Conservation (phyloP, 1,140 invertebrate species). For the Psilanteris sp. region DNA sequence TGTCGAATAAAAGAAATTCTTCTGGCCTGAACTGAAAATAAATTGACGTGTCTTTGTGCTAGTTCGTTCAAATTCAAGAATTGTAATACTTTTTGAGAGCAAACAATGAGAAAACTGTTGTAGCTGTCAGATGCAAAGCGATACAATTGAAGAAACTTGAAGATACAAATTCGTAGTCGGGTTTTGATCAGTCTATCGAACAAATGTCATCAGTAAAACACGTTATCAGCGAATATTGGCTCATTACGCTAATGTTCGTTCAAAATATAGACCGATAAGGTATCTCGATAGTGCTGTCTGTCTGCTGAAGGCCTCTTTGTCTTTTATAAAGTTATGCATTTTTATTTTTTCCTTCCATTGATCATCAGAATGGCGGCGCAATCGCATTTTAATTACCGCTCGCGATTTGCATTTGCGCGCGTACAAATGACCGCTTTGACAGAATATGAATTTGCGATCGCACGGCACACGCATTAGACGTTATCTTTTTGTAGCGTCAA, state of each 20-base stretch:
- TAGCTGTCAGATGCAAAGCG: slow-evolving; percentile 38
- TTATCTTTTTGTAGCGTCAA: slow-evolving; percentile 18
- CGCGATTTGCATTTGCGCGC: slow-evolving; percentile 43
- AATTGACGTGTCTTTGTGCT: background rate
- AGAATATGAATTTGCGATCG: too few relatives aligned
- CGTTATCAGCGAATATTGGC: slow-evolving; percentile 71
- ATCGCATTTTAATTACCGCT: slow-evolving; percentile 63
- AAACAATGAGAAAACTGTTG: slow-evolving; percentile 17
- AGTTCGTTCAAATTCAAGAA: background rate
- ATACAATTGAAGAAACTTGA: slow-evolving; percentile 55
- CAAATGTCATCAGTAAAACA: slow-evolving; percentile 68
- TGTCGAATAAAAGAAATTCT: too few relatives aligned
- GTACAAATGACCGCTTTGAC: slow-evolving; percentile 49
- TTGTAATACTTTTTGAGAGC: background rate
- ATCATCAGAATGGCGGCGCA: slow-evolving; percentile 43
- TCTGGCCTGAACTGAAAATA: too few relatives aligned
- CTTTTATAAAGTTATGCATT: slow-evolving; percentile 52
- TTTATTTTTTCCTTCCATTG: slow-evolving; percentile 55
- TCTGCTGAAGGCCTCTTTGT: slow-evolving; percentile 67
- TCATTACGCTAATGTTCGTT: slow-evolving; percentile 76
- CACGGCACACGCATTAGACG: slow-evolving; percentile 6
- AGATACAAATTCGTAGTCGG: slow-evolving; percentile 58
- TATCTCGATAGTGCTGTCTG: slow-evolving; percentile 72
- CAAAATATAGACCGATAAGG: slow-evolving; percentile 70
- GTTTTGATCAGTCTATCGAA: slow-evolving; percentile 64